A percentile compares a stretch with the other conserved stretches of the same genome.
phyloP scores from a whole-genome alignment of 2,113 vertebrate species.

The Chionodraco myersi region DNA sequence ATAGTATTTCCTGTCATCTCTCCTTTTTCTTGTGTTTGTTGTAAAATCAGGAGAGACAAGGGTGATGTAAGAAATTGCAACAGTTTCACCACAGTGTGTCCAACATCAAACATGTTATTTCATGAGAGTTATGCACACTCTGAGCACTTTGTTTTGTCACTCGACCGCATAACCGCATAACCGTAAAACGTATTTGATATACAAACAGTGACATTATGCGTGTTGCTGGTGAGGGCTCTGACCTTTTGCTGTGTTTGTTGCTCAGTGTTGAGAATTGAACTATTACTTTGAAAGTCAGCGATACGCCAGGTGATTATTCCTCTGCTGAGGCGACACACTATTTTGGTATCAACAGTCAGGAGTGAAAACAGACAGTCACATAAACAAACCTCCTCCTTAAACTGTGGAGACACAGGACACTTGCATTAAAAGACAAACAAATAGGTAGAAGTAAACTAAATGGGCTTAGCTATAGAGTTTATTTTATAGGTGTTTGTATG shows the following conservation, averaged over 20 bases:
- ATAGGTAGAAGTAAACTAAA: background rate
- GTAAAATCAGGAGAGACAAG: slow-evolving; percentile 1
- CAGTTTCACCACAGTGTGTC: slow-evolving; percentile 8
- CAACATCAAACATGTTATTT: slow-evolving; percentile 29
- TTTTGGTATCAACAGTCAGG: slow-evolving; percentile 58
- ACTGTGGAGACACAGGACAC: slow-evolving; percentile 16
- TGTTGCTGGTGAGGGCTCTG: slow-evolving; percentile 32
- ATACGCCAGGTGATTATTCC: background rate
- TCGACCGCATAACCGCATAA: slow-evolving; percentile 10
- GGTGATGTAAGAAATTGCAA: slow-evolving; percentile 56
- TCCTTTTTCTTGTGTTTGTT: background rate
- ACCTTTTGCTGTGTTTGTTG: slow-evolving; percentile 34
- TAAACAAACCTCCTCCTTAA: slow-evolving; percentile 43
- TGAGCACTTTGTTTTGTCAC: background rate
- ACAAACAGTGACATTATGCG: slow-evolving; percentile 37
- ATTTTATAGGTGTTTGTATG: background rate
- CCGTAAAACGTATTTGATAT: slow-evolving; percentile 31
- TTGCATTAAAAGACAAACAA: background rate
- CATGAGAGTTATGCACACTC: background rate
- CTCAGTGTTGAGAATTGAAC: slow-evolving; percentile 60
- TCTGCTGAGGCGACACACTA: slow-evolving; percentile 53
- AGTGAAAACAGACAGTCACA: slow-evolving; percentile 16
- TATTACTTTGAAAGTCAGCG: slow-evolving; percentile 51
- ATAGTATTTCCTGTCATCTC: background rate
- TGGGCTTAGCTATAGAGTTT: background rate